phyloP scores from a whole-genome alignment of 2,113 vertebrate species.

The Acrocephalus kingi region DNA sequence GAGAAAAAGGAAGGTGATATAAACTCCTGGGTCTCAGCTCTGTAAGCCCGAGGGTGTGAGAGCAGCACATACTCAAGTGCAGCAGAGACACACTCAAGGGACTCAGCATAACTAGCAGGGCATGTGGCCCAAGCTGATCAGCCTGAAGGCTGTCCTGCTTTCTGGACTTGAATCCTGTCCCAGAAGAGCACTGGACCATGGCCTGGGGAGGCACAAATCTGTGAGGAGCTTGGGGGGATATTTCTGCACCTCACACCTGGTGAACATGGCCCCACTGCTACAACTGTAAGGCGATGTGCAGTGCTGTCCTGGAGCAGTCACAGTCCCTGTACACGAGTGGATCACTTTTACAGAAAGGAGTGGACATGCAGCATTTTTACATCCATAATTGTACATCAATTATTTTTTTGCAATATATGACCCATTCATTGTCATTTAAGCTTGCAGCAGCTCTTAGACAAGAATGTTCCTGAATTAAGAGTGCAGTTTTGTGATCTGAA shows the following conservation, averaged over 20 bases:
- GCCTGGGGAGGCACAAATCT: neutral
- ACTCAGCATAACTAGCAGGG: neutral
- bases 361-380: neutral
- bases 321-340: accelerated
- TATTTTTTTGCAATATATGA: neutral
- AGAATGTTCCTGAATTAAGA: neutral
- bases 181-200: neutral
- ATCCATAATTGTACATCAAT: neutral
- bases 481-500: neutral
- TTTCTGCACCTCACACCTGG: neutral
- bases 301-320: neutral
- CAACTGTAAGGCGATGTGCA: neutral
- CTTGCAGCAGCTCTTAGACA: neutral
- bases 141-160: neutral
- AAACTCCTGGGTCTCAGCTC: neutral
- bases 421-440: neutral
- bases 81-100: neutral
- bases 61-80: neutral
- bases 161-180: neutral
- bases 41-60: neutral
- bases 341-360: neutral
- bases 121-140: neutral
- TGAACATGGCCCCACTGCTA: neutral
- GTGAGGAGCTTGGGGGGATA: neutral
- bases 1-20: neutral